A percentile compares a stretch with the other conserved stretches of the same genome.
Conservation (phyloP, 2,797 vertebrate species). For the Spheniscus humboldti region DNA sequence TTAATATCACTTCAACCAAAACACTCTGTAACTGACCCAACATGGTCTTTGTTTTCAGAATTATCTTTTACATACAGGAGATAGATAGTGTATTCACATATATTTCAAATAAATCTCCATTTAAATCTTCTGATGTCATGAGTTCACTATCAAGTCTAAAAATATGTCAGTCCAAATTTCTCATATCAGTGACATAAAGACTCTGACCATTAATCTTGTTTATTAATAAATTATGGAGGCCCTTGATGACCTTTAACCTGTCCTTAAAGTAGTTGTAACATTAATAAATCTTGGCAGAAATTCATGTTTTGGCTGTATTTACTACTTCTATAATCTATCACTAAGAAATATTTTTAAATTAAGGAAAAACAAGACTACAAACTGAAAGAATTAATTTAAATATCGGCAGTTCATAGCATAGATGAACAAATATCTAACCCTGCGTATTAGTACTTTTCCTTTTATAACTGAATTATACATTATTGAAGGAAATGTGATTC, state of each 20-base stretch:
- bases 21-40: background rate
- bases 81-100: background rate
- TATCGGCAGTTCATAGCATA: background rate
- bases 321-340: background rate
- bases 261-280: background rate
- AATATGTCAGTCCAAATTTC: background rate
- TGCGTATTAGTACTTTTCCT: background rate
- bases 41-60: background rate
- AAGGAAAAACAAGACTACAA: background rate
- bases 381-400: background rate
- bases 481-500: background rate
- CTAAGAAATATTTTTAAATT: background rate
- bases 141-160: background rate
- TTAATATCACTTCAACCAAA: background rate
- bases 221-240: background rate
- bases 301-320: background rate
- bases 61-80: background rate
- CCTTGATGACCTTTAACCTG: background rate
- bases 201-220: background rate
- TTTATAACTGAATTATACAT: background rate
- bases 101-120: background rate
- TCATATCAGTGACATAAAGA: background rate
- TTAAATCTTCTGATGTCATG: background rate
- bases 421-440: background rate
- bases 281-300: background rate